phyloP scores from a whole-genome alignment of 2,113 vertebrate genomes.

The Campylomormyrus numenius region DNA sequence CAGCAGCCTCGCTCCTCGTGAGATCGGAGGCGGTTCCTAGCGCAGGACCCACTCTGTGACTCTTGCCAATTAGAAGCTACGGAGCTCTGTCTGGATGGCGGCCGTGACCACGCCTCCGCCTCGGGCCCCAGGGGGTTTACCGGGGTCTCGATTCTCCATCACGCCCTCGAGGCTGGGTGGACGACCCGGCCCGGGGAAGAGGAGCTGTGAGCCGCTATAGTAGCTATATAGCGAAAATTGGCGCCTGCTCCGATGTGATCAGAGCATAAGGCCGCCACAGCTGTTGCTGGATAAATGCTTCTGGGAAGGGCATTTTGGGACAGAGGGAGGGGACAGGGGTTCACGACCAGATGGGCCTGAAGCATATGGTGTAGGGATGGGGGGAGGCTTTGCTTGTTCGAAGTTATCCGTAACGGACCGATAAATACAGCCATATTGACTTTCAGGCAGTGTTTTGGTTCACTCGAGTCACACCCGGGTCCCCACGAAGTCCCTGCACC shows the following conservation, averaged over 20 bases:
- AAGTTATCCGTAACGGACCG: slow-evolving; percentile 37
- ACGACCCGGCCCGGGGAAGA: neutral
- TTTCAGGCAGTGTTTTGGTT: slow-evolving; percentile 31
- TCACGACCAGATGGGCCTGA: slow-evolving; percentile 13
- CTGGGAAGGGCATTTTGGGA: slow-evolving; percentile 11
- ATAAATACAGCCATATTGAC: slow-evolving; percentile 39
- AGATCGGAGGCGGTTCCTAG: neutral
- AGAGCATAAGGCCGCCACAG: slow-evolving; percentile 1
- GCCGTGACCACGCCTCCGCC: neutral
- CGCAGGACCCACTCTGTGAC: neutral
- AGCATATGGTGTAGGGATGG: slow-evolving; percentile 4
- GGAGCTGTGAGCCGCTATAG: neutral
- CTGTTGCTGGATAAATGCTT: slow-evolving; percentile 14
- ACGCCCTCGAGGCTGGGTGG: neutral
- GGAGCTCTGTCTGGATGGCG: neutral
- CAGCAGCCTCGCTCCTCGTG: too few relatives aligned
- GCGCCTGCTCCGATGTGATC: neutral
- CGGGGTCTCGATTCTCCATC: neutral
- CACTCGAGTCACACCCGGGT: neutral
- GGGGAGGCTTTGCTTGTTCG: slow-evolving; percentile 14
- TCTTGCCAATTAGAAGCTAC: neutral
- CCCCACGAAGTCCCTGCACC: neutral
- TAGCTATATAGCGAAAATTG: neutral
- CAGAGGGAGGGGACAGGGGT: slow-evolving; percentile 20
- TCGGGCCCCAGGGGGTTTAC: neutral